Conservation (phyloP, 2,113 vertebrate genomes). For the Eurystomus gularis region DNA sequence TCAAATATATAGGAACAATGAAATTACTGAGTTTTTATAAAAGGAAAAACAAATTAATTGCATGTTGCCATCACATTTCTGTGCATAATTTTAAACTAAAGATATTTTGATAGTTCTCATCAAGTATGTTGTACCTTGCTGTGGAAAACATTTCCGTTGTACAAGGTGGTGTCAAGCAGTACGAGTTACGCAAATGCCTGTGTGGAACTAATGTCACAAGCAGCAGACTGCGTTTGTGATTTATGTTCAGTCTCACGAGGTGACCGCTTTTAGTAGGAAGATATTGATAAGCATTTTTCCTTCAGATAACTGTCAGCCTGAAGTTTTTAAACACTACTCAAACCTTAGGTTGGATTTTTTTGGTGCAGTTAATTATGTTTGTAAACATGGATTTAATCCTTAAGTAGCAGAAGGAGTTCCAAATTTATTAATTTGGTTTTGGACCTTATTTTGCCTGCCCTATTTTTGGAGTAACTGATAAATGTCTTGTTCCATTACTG, state of each 20-base stretch:
- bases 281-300: neutral
- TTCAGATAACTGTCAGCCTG: neutral
- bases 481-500: neutral
- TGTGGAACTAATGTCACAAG: neutral
- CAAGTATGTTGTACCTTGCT: neutral
- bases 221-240: neutral
- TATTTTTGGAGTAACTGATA: neutral
- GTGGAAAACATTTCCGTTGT: neutral
- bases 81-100: neutral
- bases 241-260: neutral
- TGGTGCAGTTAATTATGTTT: neutral
- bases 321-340: neutral
- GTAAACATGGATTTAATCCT: neutral
- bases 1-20: neutral
- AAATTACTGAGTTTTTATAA: neutral
- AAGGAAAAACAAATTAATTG: neutral
- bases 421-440: neutral
- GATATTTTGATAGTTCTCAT: neutral
- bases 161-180: neutral
- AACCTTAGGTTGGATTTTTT: neutral
- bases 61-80: neutral
- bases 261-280: neutral
- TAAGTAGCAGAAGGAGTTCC: neutral
- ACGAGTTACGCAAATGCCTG: neutral
- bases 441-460: neutral